Base-by-base conservation (phyloP, 2,797 vertebrate species). In the Pipistrellus pygmaeus region DNA sequence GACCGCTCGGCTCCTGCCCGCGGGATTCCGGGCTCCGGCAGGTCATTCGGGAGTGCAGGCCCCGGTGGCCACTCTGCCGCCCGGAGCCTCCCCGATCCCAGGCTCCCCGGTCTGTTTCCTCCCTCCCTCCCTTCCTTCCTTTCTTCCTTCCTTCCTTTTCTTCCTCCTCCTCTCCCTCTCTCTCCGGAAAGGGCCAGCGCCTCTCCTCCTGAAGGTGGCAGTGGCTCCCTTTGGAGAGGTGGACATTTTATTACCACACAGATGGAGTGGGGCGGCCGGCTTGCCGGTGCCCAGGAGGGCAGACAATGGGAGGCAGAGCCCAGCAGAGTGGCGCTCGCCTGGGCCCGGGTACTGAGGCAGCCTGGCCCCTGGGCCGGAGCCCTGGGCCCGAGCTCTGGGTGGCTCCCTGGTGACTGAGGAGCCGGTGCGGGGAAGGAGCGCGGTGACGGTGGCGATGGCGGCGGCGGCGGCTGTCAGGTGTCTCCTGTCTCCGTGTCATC, bases 331-430 rank as follows among this genome's bases (percentile, higher is more conserved):
- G 96, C 66, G 95, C 96, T 97, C 95, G 44, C 95, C 93, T 91
- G 95, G 95, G 78, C 97, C 80, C 66, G 96, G 97, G 97, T 96
- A 95, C 95, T 57, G 55, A 96, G 93, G 53, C 90, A 2, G 78
- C 53, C 8, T 13, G 77, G 73, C 93, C 76, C 96, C 95, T 91
- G 98, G 98, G 98, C 98, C 97, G 98, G 97, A 97, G 98, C 96
- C 96, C 93, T 93, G 85, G 41, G 85, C 78, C 55, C 93, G n/a
- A n/a, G n/a, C 98, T 98, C 96, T 95, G 3, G 53, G 97, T 97
- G 98, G 89, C 98, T 98, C 98, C 98, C 97, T n/a, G 99, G 99
- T 99, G 99, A 99, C 98, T 98, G 99, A 99, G 99, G 99, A 98
- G 99, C 99, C 98, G 98, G 98, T 98, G 46, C 46, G 46, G 46